Percentiles rank a stretch among this genome's conserved stretches.
Evolutionary conservation across 2,888 invertebrate genomes (phyloP).

Genomic region (Bombylius discolor): DNA sequence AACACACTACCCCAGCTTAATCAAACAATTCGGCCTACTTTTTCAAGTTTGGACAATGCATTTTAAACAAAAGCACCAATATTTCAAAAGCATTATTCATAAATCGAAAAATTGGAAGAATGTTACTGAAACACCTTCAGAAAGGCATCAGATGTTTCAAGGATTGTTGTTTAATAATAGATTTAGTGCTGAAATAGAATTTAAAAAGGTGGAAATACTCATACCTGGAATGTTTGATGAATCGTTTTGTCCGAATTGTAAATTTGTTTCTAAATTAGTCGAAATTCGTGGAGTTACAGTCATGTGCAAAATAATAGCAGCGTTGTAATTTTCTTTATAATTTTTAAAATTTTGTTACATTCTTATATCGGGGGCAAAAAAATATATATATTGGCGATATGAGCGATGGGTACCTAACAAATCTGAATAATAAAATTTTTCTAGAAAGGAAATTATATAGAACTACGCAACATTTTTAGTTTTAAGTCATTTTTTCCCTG

Average conservation of each 20-base stretch:
- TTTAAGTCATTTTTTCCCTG: too few relatives aligned
- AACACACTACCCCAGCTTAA: background rate
- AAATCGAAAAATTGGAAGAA: background rate
- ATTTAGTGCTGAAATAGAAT: background rate
- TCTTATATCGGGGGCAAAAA: too few relatives aligned
- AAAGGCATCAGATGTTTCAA: background rate
- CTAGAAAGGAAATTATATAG: too few relatives aligned
- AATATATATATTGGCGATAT: too few relatives aligned
- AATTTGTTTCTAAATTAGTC: background rate
- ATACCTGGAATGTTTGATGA: background rate
- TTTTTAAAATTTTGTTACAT: too few relatives aligned
- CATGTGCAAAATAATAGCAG: too few relatives aligned
- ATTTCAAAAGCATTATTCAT: background rate
- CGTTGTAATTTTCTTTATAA: too few relatives aligned
- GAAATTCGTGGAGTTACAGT: background rate
- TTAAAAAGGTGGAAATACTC: background rate
- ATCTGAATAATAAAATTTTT: too few relatives aligned
- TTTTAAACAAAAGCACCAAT: slow-evolving; percentile 1
- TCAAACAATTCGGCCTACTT: background rate
- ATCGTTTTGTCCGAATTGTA: background rate
- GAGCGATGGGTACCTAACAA: too few relatives aligned
- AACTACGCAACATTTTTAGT: too few relatives aligned
- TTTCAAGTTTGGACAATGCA: background rate
- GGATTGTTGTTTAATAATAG: background rate
- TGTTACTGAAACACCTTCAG: background rate